Evolutionary conservation across 2,797 vertebrate genomes (phyloP).

Genomic region (Euphonia xanthogaster): DNA sequence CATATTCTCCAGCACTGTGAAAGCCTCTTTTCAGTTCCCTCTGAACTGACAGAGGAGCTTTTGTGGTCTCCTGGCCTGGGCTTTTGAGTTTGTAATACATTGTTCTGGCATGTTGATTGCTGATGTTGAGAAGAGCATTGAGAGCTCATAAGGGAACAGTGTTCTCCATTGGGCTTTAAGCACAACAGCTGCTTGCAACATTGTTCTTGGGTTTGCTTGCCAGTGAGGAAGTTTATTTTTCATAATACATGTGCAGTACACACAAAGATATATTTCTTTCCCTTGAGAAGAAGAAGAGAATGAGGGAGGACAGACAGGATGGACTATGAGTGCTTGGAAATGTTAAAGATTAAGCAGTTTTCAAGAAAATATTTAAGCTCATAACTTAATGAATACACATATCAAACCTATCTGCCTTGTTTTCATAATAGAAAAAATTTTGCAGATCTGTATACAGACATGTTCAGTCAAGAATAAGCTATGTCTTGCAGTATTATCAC

Average conservation of each 20-base stretch:
- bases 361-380: not conserved
- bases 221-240: conserved; percentile 39
- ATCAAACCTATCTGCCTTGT: not conserved
- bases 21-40: conserved; percentile 34
- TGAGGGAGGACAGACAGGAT: not conserved
- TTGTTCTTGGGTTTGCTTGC: conserved; percentile 4
- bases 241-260: not conserved
- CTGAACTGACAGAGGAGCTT: conserved; percentile 42
- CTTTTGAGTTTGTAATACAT: not conserved
- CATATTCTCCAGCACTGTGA: not conserved
- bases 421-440: not conserved
- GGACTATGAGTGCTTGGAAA: not conserved
- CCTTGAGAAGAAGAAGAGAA: not conserved
- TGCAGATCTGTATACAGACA: not conserved
- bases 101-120: not conserved
- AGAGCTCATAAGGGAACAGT: conserved; percentile 33
- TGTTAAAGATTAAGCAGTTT: not conserved
- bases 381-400: not conserved
- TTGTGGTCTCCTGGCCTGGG: conserved; percentile 21
- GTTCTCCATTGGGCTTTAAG: not conserved
- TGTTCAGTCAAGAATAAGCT: not conserved
- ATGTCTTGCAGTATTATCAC: not conserved
- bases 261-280: not conserved
- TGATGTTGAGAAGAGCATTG: conserved; percentile 11
- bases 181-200: conserved; percentile 32